Conservation (phyloP, 2,888 invertebrate species). For the Clistopyga incitator region DNA sequence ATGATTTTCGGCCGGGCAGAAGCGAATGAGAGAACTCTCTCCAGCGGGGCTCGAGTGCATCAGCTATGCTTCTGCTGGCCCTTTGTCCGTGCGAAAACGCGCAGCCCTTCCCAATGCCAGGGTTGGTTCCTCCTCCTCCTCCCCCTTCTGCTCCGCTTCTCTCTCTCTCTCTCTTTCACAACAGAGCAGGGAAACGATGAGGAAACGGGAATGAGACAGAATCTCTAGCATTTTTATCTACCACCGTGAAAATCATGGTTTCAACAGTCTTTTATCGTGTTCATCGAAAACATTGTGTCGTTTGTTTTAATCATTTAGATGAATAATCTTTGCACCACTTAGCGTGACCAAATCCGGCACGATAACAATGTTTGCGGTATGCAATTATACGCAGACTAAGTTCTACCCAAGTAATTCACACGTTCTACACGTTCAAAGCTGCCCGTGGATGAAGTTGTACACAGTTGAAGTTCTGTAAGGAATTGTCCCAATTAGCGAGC, state of each 20-base stretch:
- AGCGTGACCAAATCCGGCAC: too few species aligned
- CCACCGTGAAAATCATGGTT: background rate
- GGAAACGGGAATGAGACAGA: background rate
- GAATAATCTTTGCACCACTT: too few species aligned
- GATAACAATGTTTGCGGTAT: too few species aligned
- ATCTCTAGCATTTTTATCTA: background rate
- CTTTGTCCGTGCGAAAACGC: conserved; percentile 60
- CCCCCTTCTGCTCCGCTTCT: background rate
- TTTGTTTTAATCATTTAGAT: background rate
- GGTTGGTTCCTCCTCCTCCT: conserved; percentile 19
- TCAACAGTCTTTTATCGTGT: background rate
- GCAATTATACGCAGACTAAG: too few species aligned
- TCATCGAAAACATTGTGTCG: background rate
- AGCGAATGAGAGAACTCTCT: conserved; percentile 16
- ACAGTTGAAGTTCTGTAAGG: too few species aligned
- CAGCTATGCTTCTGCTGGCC: conserved; percentile 33
- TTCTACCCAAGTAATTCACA: too few species aligned
- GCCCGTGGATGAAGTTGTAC: too few species aligned
- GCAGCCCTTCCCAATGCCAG: conserved; percentile 35
- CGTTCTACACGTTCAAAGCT: too few species aligned
- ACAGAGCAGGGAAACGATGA: conserved; percentile 23
- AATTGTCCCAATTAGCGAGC: too few species aligned
- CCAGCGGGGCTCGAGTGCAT: background rate
- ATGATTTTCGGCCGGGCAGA: conserved; percentile 51
- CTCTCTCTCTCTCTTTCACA: too few species aligned